Percentiles rank a stretch among this genome's conserved stretches.
Evolutionary conservation across 2,888 invertebrate species (phyloP).

Genomic region (Drepana falcataria): DNA sequence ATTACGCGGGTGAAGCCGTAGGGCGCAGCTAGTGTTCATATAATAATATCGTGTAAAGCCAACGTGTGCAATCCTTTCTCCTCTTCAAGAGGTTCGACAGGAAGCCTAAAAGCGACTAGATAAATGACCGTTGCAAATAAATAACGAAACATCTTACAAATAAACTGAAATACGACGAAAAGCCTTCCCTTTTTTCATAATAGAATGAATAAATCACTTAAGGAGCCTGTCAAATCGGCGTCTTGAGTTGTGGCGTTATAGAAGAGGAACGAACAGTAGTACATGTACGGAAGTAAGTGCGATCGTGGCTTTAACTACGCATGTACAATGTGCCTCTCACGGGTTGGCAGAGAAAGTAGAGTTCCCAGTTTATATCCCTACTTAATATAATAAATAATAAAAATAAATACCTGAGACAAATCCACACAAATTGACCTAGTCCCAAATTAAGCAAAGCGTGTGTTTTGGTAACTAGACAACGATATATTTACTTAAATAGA

Average conservation of each 20-base stretch:
- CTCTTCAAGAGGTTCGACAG: neutral
- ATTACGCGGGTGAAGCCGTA: no score
- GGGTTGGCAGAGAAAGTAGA: no score
- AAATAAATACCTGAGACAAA: no score
- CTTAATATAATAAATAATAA: no score
- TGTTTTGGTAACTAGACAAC: no score
- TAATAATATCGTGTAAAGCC: neutral
- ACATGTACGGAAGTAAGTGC: neutral
- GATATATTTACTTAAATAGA: no score
- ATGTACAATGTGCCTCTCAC: no score
- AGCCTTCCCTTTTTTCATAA: slow-evolving; percentile 2
- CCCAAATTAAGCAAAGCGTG: no score
- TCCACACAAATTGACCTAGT: no score
- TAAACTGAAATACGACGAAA: neutral
- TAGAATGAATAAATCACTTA: slow-evolving; percentile 4
- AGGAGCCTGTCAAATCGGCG: slow-evolving; percentile 1
- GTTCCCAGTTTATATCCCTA: no score
- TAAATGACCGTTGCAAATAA: neutral
- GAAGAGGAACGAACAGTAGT: neutral
- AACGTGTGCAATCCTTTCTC: neutral
- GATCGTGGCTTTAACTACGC: neutral
- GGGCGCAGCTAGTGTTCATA: no score
- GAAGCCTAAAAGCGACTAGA: neutral
- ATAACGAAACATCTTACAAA: neutral
- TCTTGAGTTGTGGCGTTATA: neutral